These are phyloP conservation scores for Setophaga petechia DNA, from an alignment of 2,113 vertebrate species.

Conservation along the genomic window DNA sequence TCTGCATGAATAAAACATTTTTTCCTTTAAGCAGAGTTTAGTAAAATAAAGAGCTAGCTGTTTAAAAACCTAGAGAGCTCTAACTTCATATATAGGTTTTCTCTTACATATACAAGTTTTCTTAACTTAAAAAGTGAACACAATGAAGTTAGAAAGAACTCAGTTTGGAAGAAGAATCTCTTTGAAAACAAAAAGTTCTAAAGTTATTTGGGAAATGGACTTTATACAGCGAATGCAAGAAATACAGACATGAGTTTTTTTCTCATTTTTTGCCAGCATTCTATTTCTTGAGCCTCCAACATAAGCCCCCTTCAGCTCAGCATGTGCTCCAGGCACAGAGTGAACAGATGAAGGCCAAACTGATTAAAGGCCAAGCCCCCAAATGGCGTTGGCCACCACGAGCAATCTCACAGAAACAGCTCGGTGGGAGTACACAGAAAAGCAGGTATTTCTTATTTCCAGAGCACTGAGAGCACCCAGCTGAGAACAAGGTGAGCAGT, in stretches of 20 bases:
- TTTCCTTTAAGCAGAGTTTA: not conserved
- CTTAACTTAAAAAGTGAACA: not conserved
- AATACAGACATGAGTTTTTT: not conserved
- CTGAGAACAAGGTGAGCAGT: not conserved
- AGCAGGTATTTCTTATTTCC: not conserved
- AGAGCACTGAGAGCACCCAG: not conserved
- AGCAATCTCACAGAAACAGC: not conserved
- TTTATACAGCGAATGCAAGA: not conserved
- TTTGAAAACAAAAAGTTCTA: not conserved
- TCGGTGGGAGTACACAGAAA: not conserved
- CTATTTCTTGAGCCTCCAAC: not conserved
- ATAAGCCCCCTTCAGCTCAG: not conserved
- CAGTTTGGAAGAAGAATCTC: not conserved
- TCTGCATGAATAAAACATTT: conserved; percentile 9
- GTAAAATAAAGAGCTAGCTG: not conserved
- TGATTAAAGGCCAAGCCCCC: not conserved
- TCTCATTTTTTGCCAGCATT: not conserved
- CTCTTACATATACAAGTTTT: not conserved
- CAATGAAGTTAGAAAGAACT: not conserved
- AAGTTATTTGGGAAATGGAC: not conserved
- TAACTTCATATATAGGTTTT: not conserved
- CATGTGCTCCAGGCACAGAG: not conserved
- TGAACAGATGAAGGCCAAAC: not conserved
- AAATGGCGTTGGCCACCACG: accelerated
- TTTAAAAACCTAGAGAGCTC: not conserved